Evolutionary conservation across 2,888 invertebrate species (phyloP), one percentile per base, ranked within the genome.

Genomic region (Eudemis profundana): DNA sequence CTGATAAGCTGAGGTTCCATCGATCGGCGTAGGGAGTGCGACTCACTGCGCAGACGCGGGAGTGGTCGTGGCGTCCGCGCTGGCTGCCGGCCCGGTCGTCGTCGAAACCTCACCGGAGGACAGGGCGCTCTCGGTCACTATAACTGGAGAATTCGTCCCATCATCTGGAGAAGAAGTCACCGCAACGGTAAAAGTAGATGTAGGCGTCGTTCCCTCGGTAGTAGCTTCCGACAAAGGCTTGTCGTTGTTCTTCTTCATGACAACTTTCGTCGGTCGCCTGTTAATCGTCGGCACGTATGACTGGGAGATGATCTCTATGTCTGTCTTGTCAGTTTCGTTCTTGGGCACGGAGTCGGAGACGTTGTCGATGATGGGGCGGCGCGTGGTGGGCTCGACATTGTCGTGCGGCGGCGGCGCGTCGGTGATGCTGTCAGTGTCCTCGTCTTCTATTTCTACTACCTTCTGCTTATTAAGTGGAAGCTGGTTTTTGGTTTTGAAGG

Each of bases 281-380:
- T 82, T 84, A 56, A 87, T 79, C 0, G 85, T 86, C 5, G 91
- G 91, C 14, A 91, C 90, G 66, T 90, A 90, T 0, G 87, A 84
- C 69, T 88, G 78, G 0, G 84, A 83, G 7, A 92, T 89, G 14
- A 92, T 91, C 75, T 92, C 92, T 40, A 90, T 88, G 38, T 92
- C 92, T 51, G 84, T 90, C 36, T 78, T 80, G 5, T 81, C 76
- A 0, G 84, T 82, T 60, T 81, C 82, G 40, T 84, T 85, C 17
- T 72, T 78, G 1, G 77, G 68, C 61, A 72, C 42, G 14, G 81
- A 77, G 54, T 87, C 87, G 4, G 89, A 85, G 4, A 92, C 92
- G 62, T 86, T 87, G 67, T 93, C 93, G 8, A 93, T 92, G 40
- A 88, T 84, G 1, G 89, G 85, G 19, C 89, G 77, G 14, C 85